Conservation (phyloP, 1,140 invertebrate genomes). For the Liolophura sinensis region DNA sequence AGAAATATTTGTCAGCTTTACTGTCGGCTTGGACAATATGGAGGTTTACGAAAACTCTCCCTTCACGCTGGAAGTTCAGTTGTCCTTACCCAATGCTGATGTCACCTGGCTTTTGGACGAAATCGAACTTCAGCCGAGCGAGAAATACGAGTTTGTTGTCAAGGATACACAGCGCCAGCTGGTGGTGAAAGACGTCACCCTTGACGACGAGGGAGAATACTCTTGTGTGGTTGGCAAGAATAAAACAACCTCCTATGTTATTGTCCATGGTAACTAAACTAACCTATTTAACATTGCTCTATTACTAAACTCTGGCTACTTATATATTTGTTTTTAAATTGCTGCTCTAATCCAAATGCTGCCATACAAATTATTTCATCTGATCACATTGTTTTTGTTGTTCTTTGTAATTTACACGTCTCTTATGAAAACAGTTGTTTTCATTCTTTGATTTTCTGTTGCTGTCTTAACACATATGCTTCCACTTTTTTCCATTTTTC, state of each 20-base stretch:
- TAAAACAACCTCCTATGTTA: constrained; percentile 8
- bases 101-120: constrained; percentile 12
- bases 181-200: constrained; percentile 9
- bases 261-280: constrained; percentile 10
- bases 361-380: background rate
- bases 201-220: constrained; percentile 10
- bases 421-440: background rate
- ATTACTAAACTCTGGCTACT: too few relatives aligned
- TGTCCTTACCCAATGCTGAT: constrained; percentile 62
- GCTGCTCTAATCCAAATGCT: background rate
- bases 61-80: constrained; percentile 59
- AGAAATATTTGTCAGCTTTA: constrained; percentile 7
- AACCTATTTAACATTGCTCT: too few relatives aligned
- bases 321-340: background rate
- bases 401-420: background rate
- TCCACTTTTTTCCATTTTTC: background rate
- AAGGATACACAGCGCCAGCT: constrained; percentile 4
- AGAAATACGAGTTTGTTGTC: constrained; percentile 13
- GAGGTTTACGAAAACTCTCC: constrained; percentile 4
- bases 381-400: background rate
- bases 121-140: constrained; percentile 5
- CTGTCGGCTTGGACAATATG: constrained; percentile 6
- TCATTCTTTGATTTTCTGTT: background rate
- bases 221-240: constrained; percentile 7
- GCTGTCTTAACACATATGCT: too few relatives aligned